Percentiles rank a stretch among this genome's conserved stretches.
Conservation (phyloP, 2,113 vertebrate genomes). For the Megatriorchis doriae region DNA sequence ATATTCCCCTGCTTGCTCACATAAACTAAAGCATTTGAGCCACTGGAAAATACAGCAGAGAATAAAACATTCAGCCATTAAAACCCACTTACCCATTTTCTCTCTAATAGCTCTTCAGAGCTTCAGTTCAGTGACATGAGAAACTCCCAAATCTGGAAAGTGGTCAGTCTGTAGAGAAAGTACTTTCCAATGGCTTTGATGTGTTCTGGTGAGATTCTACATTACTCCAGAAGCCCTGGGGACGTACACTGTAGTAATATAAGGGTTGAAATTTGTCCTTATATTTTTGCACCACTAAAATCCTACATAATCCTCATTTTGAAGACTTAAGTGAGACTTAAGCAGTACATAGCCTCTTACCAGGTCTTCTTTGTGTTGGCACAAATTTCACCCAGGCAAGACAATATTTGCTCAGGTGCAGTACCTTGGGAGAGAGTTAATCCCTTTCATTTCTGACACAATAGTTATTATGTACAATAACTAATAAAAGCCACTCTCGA, state of each 20-base stretch:
- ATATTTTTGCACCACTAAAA: background rate
- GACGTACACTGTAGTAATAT: background rate
- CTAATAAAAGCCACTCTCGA: conserved; percentile 60
- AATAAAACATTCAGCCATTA: background rate
- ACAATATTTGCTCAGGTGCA: conserved; percentile 72
- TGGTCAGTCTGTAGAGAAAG: background rate
- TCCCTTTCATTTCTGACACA: conserved; percentile 69
- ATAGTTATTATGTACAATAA: conserved; percentile 60
- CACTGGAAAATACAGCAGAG: background rate
- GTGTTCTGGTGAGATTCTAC: background rate
- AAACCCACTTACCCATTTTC: background rate
- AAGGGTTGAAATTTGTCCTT: background rate
- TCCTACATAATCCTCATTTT: background rate
- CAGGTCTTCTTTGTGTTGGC: conserved; percentile 59
- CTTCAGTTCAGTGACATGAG: background rate
- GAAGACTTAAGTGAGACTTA: conserved; percentile 52
- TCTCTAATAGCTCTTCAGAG: background rate
- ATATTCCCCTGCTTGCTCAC: background rate
- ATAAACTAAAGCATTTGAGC: background rate
- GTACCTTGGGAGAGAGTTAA: conserved; percentile 61
- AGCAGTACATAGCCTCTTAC: conserved; percentile 15
- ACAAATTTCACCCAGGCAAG: conserved; percentile 60
- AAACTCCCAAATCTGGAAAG: background rate
- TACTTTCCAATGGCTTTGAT: background rate
- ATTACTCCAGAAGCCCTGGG: background rate